Evolutionary conservation across 2,113 vertebrate genomes (phyloP).

Genomic region (Oxyura jamaicensis): DNA sequence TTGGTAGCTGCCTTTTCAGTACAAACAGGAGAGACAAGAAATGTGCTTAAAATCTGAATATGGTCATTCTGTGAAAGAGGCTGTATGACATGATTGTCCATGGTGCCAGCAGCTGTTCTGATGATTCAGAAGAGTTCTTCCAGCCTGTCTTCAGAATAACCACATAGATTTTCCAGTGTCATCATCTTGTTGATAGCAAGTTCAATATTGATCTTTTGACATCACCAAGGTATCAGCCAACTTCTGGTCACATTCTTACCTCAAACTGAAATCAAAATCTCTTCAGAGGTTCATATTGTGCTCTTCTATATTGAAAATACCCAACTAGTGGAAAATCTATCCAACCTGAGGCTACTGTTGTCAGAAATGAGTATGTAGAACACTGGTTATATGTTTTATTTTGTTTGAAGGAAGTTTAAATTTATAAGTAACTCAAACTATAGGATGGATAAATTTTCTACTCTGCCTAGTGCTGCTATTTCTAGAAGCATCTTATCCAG

Average conservation of each 20-base stretch:
- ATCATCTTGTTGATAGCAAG: neutral
- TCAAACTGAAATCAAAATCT: neutral
- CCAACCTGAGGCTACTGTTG: neutral
- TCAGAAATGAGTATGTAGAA: neutral
- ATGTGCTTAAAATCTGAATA: neutral
- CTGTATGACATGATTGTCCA: neutral
- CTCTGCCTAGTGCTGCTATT: neutral
- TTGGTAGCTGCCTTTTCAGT: neutral
- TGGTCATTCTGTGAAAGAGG: neutral
- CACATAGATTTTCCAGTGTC: neutral
- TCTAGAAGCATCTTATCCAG: neutral
- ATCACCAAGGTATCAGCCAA: neutral
- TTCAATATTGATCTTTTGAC: neutral
- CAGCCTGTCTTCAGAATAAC: neutral
- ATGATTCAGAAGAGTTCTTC: neutral
- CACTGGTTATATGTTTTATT: neutral
- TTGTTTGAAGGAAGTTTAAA: neutral
- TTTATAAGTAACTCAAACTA: neutral
- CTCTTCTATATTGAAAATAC: neutral
- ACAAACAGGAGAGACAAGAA: neutral
- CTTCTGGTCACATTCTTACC: neutral
- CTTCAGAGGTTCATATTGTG: rapidly evolving
- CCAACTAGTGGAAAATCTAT: neutral
- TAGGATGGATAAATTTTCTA: neutral
- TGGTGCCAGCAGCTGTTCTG: neutral